A percentile compares a stretch with the other conserved stretches of the same genome.
phyloP scores from a whole-genome alignment of 2,797 vertebrate species.

The Notolabrus celidotus region DNA sequence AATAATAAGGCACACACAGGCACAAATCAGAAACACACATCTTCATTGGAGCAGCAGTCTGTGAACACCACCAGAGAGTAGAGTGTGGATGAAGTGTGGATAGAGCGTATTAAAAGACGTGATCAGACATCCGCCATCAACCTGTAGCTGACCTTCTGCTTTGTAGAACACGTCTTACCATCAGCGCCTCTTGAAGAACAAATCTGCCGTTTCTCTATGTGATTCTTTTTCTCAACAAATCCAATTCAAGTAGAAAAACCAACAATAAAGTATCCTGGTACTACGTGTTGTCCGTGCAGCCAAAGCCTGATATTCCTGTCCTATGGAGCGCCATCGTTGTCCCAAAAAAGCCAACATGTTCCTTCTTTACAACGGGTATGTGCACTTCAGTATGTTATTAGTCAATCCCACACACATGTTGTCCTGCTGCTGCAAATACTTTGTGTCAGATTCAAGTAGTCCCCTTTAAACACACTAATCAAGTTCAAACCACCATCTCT shows the following conservation, averaged over 20 bases:
- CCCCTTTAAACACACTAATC: too few relatives aligned
- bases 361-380: slow-evolving; percentile 1
- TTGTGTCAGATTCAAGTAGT: slow-evolving; percentile 10
- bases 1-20: slow-evolving; percentile 52
- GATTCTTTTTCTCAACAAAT: too few relatives aligned
- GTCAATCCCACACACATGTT: slow-evolving; percentile 12
- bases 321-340: too few relatives aligned
- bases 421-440: slow-evolving; percentile 19
- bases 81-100: slow-evolving; percentile 35
- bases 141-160: slow-evolving; percentile 52
- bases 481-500: too few relatives aligned
- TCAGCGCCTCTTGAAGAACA: background rate
- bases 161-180: background rate
- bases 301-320: background rate
- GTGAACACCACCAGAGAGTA: slow-evolving; percentile 30
- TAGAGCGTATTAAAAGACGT: slow-evolving; percentile 6
- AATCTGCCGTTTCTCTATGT: background rate
- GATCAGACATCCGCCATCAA: slow-evolving; percentile 31
- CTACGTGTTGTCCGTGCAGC: background rate
- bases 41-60: slow-evolving; percentile 32
- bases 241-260: too few relatives aligned
- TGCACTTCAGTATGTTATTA: slow-evolving; percentile 19
- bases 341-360: too few relatives aligned
- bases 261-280: background rate
- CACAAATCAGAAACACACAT: slow-evolving; percentile 1